Percentiles rank a stretch among this genome's conserved stretches.
Evolutionary conservation across 1,140 invertebrate genomes (phyloP).

Genomic region (Thaumetopoea pityocampa): DNA sequence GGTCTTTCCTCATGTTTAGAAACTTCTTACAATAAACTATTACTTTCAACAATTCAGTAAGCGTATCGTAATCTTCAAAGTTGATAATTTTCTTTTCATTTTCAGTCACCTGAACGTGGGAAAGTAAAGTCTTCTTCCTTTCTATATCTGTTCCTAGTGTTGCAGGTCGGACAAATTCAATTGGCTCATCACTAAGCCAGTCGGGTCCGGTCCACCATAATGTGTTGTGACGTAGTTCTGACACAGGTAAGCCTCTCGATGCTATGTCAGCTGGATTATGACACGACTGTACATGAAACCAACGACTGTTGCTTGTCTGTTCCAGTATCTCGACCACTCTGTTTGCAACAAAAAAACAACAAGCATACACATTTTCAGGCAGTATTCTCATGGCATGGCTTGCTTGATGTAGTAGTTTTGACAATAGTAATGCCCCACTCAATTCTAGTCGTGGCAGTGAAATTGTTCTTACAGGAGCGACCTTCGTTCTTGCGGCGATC

Average conservation of each 20-base stretch:
- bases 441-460: constrained; percentile 74
- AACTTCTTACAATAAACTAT: background rate
- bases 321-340: constrained; percentile 13
- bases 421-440: constrained; percentile 53
- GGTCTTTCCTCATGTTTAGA: background rate
- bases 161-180: background rate
- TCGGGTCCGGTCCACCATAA: constrained; percentile 1
- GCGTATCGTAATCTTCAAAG: constrained; percentile 2
- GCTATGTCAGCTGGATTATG: constrained; percentile 15
- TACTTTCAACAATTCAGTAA: background rate
- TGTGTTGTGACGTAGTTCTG: background rate
- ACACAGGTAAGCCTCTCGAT: constrained; percentile 5
- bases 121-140: background rate
- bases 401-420: constrained; percentile 37
- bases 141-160: background rate
- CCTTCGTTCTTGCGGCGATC: constrained; percentile 23
- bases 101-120: background rate
- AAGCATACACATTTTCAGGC: constrained; percentile 33
- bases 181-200: background rate
- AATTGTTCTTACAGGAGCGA: constrained; percentile 24
- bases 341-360: constrained; percentile 36
- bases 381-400: constrained; percentile 16
- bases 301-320: constrained; percentile 11
- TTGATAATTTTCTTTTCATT: background rate
- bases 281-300: constrained; percentile 18